Conservation (phyloP, 2,888 invertebrate genomes). For the Heliothis peltigera region DNA sequence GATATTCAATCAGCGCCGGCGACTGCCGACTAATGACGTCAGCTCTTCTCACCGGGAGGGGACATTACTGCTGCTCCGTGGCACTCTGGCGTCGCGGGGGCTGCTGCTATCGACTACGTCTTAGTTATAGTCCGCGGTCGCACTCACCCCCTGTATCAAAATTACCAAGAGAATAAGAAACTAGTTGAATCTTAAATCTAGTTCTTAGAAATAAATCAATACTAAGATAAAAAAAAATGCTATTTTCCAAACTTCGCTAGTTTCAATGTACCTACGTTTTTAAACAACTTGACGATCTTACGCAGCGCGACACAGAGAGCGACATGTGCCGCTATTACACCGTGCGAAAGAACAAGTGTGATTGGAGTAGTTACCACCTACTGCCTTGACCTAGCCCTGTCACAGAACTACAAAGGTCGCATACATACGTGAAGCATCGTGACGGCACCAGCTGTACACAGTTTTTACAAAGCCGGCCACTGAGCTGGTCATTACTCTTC, state of each 20-base stretch:
- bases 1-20: conserved; percentile 46
- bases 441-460: background rate
- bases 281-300: conserved; percentile 8
- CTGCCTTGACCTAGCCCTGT: no score
- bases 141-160: conserved; percentile 24
- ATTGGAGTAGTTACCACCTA: no score
- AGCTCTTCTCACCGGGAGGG: conserved; percentile 28
- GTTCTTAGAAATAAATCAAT: no score
- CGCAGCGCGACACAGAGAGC: conserved; percentile 16
- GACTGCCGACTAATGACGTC: conserved; percentile 36
- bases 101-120: conserved; percentile 16
- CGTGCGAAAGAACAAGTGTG: conserved; percentile 30
- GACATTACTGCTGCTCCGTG: no score
- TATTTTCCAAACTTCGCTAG: no score
- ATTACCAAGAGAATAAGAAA: background rate
- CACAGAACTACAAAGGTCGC: no score
- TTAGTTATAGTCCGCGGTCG: conserved; percentile 33
- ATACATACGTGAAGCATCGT: no score
- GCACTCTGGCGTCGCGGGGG: no score
- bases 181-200: no score
- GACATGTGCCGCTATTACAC: conserved; percentile 37
- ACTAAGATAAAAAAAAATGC: no score
- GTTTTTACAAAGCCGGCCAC: conserved; percentile 18
- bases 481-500: conserved; percentile 50
- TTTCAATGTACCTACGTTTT: no score